Evolutionary conservation across 2,888 invertebrate species (phyloP).

Genomic region (Anticlea derivata): DNA sequence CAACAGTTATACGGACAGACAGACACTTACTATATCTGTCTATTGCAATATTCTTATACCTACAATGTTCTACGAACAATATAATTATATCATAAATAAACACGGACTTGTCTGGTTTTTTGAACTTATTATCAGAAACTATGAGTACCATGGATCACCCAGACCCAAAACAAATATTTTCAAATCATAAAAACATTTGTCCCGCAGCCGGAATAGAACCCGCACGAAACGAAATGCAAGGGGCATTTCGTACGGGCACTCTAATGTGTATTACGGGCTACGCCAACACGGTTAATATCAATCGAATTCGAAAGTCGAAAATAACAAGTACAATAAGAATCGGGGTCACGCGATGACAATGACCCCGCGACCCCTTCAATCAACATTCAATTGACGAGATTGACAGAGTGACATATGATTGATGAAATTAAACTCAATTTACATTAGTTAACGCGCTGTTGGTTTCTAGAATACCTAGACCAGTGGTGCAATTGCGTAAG

Average conservation of each 20-base stretch:
- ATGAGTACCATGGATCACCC: too few species aligned
- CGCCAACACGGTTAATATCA: too few species aligned
- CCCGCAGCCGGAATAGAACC: too few species aligned
- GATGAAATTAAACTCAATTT: slow-evolving; percentile 42
- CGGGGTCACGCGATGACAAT: slow-evolving; percentile 34
- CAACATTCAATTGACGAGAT: slow-evolving; percentile 46
- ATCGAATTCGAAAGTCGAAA: too few species aligned
- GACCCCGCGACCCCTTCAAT: slow-evolving; percentile 40
- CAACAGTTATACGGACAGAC: slow-evolving; percentile 57
- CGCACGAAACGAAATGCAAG: too few species aligned
- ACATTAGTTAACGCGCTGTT: slow-evolving; percentile 27
- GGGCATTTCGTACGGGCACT: too few species aligned
- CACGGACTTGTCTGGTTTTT: too few species aligned
- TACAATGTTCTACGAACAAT: not conserved
- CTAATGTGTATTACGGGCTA: too few species aligned
- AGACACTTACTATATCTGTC: slow-evolving; percentile 23
- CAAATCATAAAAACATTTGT: too few species aligned
- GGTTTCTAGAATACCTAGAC: not conserved
- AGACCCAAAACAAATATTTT: too few species aligned
- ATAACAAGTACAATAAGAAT: not conserved
- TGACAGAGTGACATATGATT: slow-evolving; percentile 48
- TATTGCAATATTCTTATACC: slow-evolving; percentile 16
- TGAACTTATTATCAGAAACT: too few species aligned
- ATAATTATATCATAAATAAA: not conserved
- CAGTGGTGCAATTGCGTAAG: too few species aligned